Percentiles rank a stretch among this genome's conserved stretches.
These are phyloP conservation scores for Montipora efflorescens DNA, from an alignment of 64 coral and sea anemone species.

Conservation along the genomic window DNA sequence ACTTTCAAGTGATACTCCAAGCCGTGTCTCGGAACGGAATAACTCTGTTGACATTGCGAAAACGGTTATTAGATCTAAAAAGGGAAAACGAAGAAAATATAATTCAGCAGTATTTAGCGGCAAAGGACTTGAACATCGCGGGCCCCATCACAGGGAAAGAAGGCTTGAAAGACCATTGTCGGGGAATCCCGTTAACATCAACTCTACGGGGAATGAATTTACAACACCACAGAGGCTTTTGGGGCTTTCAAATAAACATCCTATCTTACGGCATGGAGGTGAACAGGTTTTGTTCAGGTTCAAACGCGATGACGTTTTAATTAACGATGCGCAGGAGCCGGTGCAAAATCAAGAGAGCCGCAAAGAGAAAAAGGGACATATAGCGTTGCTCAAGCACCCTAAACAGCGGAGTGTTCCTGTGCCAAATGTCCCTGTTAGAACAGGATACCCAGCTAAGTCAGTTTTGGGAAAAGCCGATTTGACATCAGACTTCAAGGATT, in stretches of 20 bases:
- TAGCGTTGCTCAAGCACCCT: neutral
- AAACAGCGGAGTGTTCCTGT: neutral
- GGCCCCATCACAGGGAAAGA: neutral
- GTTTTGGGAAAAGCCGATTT: neutral
- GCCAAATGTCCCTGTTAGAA: neutral
- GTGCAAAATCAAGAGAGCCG: neutral
- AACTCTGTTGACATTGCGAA: neutral
- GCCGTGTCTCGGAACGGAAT: neutral
- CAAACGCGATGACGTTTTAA: neutral
- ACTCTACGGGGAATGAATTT: neutral
- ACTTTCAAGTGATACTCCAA: neutral
- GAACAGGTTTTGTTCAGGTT: constrained; percentile 29
- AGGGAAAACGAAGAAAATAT: constrained; percentile 15
- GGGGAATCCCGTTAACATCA: neutral
- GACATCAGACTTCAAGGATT: neutral
- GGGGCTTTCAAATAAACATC: neutral
- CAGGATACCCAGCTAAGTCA: neutral
- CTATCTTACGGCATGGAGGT: neutral
- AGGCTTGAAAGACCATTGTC: neutral
- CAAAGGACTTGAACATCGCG: neutral
- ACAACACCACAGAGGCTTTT: neutral
- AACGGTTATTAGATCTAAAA: neutral
- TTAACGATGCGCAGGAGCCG: neutral
- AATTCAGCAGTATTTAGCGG: neutral
- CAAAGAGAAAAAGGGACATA: neutral